Base-by-base conservation (phyloP, 1,140 invertebrate species). In the Triops cancriformis region DNA sequence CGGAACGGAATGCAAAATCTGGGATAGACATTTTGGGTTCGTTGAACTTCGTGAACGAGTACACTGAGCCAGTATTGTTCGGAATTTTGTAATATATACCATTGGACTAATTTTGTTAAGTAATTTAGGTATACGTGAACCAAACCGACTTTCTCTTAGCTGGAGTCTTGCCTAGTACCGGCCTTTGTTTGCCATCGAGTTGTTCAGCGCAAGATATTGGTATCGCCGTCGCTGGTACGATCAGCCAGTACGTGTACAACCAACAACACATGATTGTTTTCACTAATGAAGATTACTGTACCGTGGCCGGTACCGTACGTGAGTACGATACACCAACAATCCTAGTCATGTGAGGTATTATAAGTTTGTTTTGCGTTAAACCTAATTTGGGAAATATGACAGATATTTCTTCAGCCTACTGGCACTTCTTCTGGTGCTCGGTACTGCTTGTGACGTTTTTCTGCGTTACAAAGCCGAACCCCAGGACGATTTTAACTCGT, bases 241-340 rank as follows among this genome's bases (percentile, higher is more conserved):
- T 75, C 27, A 37, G 74, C 18, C 28, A 26, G 14, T 43, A 75
- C 41, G 41, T 75, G 27, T 45, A 43, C 11, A 23, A 26, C 0
- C n/a, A 43, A 14, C 42, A 75, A n/a, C 45, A 42, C 14, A 43
- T 75, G n/a, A n/a, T 43, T 6, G 26, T 37, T 3, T 14, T 75
- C 41, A 12, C 74, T n/a, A 64, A 43, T 45, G 64, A 78, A 43
- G 73, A 78, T 73, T 78, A 42, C 72, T 73, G 43, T 23, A 74
- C 43, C 18, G 77, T 74, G n/a, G 43, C 26, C 27, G 41, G 23
- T 23, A 43, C 73, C 27, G 72, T 43, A 1, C 77, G 41, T 1
- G 5, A 31, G 26, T 78, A 73, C 26, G 77, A 78, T n/a, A 72
- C 28, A n/a, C n/a, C n/a, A 18, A 31, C 11, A 28, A 45, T 12